phyloP scores from a whole-genome alignment of 2,888 invertebrate genomes.

The Drosophila algonquin region DNA sequence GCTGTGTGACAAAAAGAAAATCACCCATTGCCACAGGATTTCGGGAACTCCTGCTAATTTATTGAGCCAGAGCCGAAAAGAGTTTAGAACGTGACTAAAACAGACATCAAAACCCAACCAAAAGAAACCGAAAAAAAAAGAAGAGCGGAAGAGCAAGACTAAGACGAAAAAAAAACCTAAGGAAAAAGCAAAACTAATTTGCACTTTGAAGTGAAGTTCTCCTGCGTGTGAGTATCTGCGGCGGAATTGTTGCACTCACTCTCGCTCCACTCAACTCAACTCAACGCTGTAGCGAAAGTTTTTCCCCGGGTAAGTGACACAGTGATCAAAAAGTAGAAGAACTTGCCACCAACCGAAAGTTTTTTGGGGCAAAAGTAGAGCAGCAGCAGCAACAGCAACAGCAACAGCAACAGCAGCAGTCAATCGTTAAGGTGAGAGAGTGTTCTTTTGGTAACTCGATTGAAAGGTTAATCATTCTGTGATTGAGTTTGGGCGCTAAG shows the following conservation, averaged over 20 bases:
- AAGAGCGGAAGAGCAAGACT: background rate
- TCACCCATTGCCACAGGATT: conserved; percentile 63
- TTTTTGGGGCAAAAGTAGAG: conserved; percentile 8
- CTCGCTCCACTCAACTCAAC: background rate
- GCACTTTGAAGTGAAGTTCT: conserved; percentile 22
- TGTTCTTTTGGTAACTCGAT: background rate
- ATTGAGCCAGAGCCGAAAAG: conserved; percentile 55
- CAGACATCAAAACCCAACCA: conserved; percentile 4
- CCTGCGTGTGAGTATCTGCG: conserved; percentile 4
- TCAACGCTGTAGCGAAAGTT: conserved; percentile 20
- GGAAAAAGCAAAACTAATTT: conserved; percentile 38
- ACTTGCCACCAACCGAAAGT: conserved; percentile 9
- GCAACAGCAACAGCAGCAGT: background rate
- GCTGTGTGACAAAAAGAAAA: conserved; percentile 19
- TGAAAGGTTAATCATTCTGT: conserved; percentile 4
- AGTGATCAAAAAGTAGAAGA: conserved; percentile 14
- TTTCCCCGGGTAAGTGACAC: conserved; percentile 39
- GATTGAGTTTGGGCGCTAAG: background rate
- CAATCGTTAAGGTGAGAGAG: conserved; percentile 1
- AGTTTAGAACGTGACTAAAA: conserved; percentile 49
- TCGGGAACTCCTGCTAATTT: conserved; percentile 62
- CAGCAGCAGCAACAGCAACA: background rate
- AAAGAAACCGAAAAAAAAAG: conserved; percentile 15
- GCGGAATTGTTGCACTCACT: background rate
- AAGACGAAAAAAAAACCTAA: conserved; percentile 9